Conservation (phyloP, 92 coral and sea anemone genomes). For the Umimayanthus kanabou region DNA sequence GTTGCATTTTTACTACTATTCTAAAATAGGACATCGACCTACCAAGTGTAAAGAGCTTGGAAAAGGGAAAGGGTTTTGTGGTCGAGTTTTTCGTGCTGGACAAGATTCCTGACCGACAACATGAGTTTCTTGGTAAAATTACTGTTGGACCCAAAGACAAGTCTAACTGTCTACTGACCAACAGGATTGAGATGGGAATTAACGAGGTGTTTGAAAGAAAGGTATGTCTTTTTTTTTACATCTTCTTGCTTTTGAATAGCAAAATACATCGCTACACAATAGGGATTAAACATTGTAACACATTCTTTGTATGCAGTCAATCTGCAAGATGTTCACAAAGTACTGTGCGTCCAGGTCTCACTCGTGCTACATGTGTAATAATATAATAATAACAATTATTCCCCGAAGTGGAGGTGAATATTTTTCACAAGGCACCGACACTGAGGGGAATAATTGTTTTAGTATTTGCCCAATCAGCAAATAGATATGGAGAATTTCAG, state of each 20-base stretch:
- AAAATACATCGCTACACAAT: no score
- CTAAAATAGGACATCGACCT: slow-evolving; percentile 70
- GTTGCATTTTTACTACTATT: neutral
- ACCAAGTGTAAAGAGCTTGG: slow-evolving; percentile 70
- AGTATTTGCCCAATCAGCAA: no score
- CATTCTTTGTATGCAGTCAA: no score
- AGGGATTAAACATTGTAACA: no score
- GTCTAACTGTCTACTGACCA: slow-evolving; percentile 42
- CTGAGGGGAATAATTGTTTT: no score
- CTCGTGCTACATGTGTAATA: no score
- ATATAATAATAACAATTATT: no score
- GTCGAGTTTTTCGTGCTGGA: slow-evolving; percentile 88
- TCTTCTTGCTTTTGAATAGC: neutral
- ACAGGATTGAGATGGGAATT: slow-evolving; percentile 66
- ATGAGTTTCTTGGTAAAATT: slow-evolving; percentile 53
- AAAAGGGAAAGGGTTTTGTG: slow-evolving; percentile 84
- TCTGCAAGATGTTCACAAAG: no score
- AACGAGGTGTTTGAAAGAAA: slow-evolving; percentile 62
- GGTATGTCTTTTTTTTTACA: slow-evolving; percentile 27
- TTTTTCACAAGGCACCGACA: no score
- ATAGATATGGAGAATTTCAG: no score
- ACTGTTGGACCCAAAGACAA: slow-evolving; percentile 35
- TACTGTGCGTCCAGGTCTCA: no score
- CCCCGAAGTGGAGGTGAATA: no score
- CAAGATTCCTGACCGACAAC: slow-evolving; percentile 28